Percentiles rank a stretch among this genome's conserved stretches.
phyloP scores from a whole-genome alignment of 2,797 vertebrate species.

The Harpagifer antarcticus region DNA sequence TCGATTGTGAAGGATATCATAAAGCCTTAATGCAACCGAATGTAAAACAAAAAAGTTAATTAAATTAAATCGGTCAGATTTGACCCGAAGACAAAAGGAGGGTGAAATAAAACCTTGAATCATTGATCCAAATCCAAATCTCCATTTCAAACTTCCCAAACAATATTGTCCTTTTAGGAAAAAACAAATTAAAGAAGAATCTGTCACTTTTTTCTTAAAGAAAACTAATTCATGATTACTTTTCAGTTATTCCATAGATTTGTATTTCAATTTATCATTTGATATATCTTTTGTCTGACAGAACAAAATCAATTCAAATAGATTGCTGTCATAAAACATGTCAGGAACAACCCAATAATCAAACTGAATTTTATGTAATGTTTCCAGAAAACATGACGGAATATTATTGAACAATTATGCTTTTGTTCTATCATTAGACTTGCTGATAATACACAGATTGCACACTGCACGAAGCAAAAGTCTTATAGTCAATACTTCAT shows the following conservation, averaged over 20 bases:
- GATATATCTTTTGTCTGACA: neutral
- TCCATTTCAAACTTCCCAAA: neutral
- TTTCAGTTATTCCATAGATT: neutral
- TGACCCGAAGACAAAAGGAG: too few relatives aligned
- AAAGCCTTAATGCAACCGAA: too few relatives aligned
- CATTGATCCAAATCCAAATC: neutral
- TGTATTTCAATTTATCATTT: neutral
- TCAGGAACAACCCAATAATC: neutral
- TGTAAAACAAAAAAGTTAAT: too few relatives aligned
- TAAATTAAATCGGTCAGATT: too few relatives aligned
- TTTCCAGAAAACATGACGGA: neutral
- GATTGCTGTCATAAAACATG: neutral
- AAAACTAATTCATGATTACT: neutral
- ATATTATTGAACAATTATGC: neutral
- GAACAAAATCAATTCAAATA: neutral
- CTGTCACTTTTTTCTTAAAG: neutral
- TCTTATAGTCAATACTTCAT: conserved; percentile 13
- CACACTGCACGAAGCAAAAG: neutral
- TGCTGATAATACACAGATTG: too few relatives aligned
- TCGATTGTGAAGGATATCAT: too few relatives aligned
- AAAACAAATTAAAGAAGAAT: neutral
- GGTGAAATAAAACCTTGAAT: neutral
- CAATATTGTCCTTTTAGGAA: neutral
- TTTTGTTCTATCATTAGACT: neutral
- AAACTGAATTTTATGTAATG: neutral